These are phyloP conservation scores for Amphipyra berbera DNA, from an alignment of 2,888 invertebrate genomes.

Conservation along the genomic window DNA sequence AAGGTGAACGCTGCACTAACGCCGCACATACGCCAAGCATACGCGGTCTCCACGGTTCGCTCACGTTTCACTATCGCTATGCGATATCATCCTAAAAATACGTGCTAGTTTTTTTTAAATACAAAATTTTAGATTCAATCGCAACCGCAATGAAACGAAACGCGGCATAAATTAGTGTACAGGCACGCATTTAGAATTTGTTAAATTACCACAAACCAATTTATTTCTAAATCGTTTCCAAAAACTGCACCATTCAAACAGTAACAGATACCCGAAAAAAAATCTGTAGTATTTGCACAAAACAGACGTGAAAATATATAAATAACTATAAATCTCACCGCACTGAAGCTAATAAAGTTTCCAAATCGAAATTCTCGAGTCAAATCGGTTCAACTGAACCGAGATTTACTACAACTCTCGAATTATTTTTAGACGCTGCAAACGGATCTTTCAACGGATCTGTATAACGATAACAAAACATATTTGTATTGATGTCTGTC, in stretches of 20 bases:
- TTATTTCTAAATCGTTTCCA: slow-evolving; percentile 29
- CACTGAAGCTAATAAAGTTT: slow-evolving; percentile 40
- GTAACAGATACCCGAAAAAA: slow-evolving; percentile 28
- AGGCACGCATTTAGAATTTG: slow-evolving; percentile 24
- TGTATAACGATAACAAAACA: neutral
- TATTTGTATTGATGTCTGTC: slow-evolving; percentile 8
- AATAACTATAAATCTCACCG: slow-evolving; percentile 45
- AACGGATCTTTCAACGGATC: slow-evolving; percentile 24
- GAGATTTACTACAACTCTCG: slow-evolving; percentile 34
- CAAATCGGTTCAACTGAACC: slow-evolving; percentile 36
- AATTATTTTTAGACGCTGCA: slow-evolving; percentile 39
- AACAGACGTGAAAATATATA: slow-evolving; percentile 47
- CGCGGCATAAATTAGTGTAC: slow-evolving; percentile 27
- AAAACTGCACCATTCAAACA: slow-evolving; percentile 26
- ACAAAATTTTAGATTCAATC: no score
- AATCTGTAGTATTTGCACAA: slow-evolving; percentile 29
- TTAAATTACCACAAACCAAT: slow-evolving; percentile 31
- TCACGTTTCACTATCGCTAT: no score
- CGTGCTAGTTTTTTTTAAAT: no score
- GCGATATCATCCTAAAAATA: no score
- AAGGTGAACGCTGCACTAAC: no score
- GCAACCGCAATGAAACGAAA: no score
- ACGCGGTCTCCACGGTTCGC: no score
- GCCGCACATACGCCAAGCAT: no score
- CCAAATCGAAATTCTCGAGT: slow-evolving; percentile 39